Base-by-base conservation (phyloP, 2,888 invertebrate genomes). In the Digitonthophagus gazella region DNA sequence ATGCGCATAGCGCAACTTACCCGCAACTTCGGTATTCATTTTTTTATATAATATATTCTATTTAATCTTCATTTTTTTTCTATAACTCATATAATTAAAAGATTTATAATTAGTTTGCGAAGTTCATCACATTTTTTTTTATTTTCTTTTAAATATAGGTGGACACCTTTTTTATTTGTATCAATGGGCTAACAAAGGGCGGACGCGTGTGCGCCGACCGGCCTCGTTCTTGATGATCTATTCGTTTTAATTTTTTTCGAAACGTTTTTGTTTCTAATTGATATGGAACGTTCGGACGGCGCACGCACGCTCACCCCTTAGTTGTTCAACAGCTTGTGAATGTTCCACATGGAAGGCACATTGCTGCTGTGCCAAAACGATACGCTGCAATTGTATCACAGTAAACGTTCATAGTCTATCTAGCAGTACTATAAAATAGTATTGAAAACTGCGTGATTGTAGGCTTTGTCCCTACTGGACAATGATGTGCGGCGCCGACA, bases 401-500 rank as follows among this genome's bases (percentile, higher is more conserved):
- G 82, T 81, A 80, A 82, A 81, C 78, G 79, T 82, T 81, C 79
- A 79, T 77, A 73, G 74, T 74, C 74, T 75, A 76, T 74, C 75
- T 76, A 76, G 74, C 74, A 74, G 74, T 75, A 74, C 73, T 75
- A 74, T 74, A 69, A 67, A 76, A 73, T 73, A 75, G 73, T 74
- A 73, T 72, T 73, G 71, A 73, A 67, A 74, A 74, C 71, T 72
- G 74, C 72, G 71, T 71, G 72, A 73, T 72, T 71, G 68, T 68
- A 71, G 71, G 71, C 72, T 67, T 73, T 69, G 72, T 69, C 72
- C 72, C 89, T 90, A 95, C 88, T 95, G 95, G 84, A 96, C 96
- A 84, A 96, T 95, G 84, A 96, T 95, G 85, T 96, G 96, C 76
- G 96, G 96, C 80, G 96, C 96, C 76, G 94, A 94, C 77, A 93